Conservation (phyloP, 2,797 vertebrate genomes). For the Sarcophilus harrisii region DNA sequence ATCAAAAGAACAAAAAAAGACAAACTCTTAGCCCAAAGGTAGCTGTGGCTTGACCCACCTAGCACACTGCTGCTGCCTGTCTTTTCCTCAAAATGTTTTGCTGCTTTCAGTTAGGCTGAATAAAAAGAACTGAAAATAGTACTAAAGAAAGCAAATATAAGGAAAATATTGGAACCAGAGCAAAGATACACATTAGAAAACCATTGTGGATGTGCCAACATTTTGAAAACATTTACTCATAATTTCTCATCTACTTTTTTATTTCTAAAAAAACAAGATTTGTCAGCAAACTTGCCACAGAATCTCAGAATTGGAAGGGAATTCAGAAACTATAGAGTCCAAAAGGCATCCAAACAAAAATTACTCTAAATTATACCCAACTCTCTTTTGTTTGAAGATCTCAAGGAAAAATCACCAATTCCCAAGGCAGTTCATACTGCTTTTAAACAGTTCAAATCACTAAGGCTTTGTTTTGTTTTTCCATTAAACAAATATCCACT, state of each 20-base stretch:
- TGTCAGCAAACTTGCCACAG: background rate
- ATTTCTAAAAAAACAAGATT: background rate
- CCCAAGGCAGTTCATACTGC: background rate
- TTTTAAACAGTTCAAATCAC: background rate
- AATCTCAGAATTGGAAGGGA: background rate
- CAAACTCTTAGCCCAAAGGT: background rate
- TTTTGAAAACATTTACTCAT: background rate
- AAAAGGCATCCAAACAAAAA: background rate
- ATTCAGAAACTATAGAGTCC: background rate
- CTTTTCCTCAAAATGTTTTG: background rate
- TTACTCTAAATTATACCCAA: background rate
- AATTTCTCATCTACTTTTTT: background rate
- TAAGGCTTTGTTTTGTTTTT: background rate
- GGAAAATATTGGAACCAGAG: background rate
- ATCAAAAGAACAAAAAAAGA: background rate
- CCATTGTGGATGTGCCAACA: background rate
- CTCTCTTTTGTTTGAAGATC: background rate
- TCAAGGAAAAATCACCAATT: background rate
- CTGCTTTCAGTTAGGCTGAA: background rate
- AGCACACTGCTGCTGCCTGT: background rate
- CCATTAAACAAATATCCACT: background rate
- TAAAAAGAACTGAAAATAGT: background rate
- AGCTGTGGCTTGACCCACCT: background rate
- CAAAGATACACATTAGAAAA: background rate
- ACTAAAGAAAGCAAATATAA: background rate